phyloP scores from a whole-genome alignment of 2,888 invertebrate species.

The Drosophila mettleri region DNA sequence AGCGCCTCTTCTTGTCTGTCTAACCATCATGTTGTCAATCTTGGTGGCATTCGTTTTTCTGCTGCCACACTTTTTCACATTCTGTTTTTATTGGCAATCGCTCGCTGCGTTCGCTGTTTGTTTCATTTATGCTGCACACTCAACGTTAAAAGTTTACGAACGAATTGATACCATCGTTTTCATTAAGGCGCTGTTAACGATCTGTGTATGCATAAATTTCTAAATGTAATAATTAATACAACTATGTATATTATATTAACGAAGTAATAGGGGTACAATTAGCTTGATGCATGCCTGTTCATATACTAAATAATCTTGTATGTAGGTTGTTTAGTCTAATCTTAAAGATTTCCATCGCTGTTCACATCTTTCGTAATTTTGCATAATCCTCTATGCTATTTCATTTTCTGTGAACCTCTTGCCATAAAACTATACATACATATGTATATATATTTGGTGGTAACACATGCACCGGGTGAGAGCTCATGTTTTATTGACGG shows the following conservation, averaged over 20 bases:
- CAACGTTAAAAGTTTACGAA: constrained; percentile 32
- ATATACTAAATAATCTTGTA: constrained; percentile 1
- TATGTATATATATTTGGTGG: constrained; percentile 1
- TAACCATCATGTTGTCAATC: constrained; percentile 82
- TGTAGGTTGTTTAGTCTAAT: neutral
- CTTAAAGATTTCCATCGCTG: constrained; percentile 2
- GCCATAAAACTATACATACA: constrained; percentile 7
- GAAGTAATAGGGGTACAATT: no score
- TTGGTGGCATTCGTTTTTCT: constrained; percentile 78
- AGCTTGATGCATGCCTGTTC: no score
- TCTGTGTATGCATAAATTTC: neutral
- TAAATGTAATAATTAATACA: neutral
- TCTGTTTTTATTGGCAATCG: constrained; percentile 52
- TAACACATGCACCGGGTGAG: constrained; percentile 9
- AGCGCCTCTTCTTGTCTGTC: constrained; percentile 76
- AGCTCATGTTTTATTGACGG: constrained; percentile 40
- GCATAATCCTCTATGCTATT: constrained; percentile 30
- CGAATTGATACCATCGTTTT: constrained; percentile 2
- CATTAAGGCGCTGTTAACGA: neutral
- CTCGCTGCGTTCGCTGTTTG: constrained; percentile 25
- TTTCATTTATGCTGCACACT: constrained; percentile 37
- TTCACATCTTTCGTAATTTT: constrained; percentile 24
- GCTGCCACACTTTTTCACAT: constrained; percentile 51
- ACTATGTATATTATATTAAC: no score
- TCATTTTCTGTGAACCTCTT: constrained; percentile 6